Evolutionary conservation across 2,888 invertebrate genomes (phyloP).

Genomic region (Cheilosia grossa): DNA sequence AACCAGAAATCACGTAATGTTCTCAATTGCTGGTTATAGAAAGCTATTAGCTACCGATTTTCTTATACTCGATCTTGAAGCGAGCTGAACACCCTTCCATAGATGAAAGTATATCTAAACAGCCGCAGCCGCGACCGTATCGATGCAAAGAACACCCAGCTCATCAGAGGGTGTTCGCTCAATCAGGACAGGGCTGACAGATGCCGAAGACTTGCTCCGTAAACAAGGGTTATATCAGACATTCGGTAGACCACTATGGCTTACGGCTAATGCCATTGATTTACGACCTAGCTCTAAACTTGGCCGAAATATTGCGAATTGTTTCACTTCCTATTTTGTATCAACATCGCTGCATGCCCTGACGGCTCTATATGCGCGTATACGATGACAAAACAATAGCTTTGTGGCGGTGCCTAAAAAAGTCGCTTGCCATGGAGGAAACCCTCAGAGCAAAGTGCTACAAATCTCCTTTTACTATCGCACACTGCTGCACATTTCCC

Average conservation of each 20-base stretch:
- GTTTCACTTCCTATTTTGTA: slow-evolving; percentile 56
- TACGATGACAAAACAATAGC: slow-evolving; percentile 61
- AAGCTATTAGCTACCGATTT: slow-evolving; percentile 71
- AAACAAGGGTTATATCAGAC: slow-evolving; percentile 35
- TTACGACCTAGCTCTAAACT: slow-evolving; percentile 63
- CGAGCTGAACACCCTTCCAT: slow-evolving; percentile 58
- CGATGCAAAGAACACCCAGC: slow-evolving; percentile 31
- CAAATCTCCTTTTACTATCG: slow-evolving; percentile 40
- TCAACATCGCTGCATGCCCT: slow-evolving; percentile 35
- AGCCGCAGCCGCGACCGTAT: slow-evolving; percentile 6
- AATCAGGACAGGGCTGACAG: slow-evolving; percentile 68
- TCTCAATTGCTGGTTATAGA: slow-evolving; percentile 70
- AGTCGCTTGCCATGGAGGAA: slow-evolving; percentile 14
- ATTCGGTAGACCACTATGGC: slow-evolving; percentile 48
- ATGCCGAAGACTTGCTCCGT: slow-evolving; percentile 50
- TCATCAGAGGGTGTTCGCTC: slow-evolving; percentile 56
- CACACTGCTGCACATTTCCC: slow-evolving; percentile 40
- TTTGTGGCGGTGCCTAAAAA: slow-evolving; percentile 39
- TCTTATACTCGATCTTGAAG: slow-evolving; percentile 60
- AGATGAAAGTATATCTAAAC: slow-evolving; percentile 28
- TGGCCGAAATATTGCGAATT: slow-evolving; percentile 60
- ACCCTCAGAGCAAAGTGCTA: slow-evolving; percentile 45
- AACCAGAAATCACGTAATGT: slow-evolving; percentile 61
- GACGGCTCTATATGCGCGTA: not conserved
- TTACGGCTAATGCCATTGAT: slow-evolving; percentile 66